These are phyloP conservation scores for Nanorana parkeri DNA, from an alignment of 2,113 vertebrate species.

Conservation along the genomic window DNA sequence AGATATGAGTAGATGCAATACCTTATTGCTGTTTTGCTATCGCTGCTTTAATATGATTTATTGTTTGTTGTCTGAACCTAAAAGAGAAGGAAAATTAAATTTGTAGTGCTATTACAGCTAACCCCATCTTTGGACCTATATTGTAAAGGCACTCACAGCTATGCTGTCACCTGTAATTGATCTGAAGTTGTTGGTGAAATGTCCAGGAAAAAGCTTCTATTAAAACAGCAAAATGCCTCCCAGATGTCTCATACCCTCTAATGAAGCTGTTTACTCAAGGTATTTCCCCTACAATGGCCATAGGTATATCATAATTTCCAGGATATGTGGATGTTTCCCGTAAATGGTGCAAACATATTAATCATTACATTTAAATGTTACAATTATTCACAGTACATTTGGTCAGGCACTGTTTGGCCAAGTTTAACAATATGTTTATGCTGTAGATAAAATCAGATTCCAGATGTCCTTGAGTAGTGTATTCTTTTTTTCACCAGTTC, in stretches of 20 bases:
- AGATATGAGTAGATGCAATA: conserved; percentile 84
- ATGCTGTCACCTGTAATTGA: conserved; percentile 70
- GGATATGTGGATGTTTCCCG: neutral
- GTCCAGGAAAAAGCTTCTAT: conserved; percentile 78
- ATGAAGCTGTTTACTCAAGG: conserved; percentile 82
- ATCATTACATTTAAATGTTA: too few relatives aligned
- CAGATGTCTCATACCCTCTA: conserved; percentile 78
- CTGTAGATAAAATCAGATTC: too few relatives aligned
- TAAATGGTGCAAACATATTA: neutral
- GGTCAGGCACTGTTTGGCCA: too few relatives aligned
- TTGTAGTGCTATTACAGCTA: conserved; percentile 75
- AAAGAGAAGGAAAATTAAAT: conserved; percentile 82
- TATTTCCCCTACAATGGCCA: conserved; percentile 76
- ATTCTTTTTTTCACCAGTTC: too few relatives aligned
- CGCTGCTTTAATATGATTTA: conserved; percentile 88
- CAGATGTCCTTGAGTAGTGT: too few relatives aligned
- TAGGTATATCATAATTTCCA: neutral
- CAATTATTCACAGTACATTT: neutral
- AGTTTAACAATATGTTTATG: too few relatives aligned
- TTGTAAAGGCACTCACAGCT: conserved; percentile 73
- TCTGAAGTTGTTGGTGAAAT: conserved; percentile 78
- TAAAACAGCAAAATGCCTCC: conserved; percentile 81
- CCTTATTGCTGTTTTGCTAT: conserved; percentile 85
- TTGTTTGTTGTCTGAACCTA: conserved; percentile 82
- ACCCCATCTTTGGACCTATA: conserved; percentile 69